Percentiles rank a stretch among this genome's conserved stretches.
Evolutionary conservation across 2,797 vertebrate genomes (phyloP).

Genomic region (Coregonus ussuriensis): DNA sequence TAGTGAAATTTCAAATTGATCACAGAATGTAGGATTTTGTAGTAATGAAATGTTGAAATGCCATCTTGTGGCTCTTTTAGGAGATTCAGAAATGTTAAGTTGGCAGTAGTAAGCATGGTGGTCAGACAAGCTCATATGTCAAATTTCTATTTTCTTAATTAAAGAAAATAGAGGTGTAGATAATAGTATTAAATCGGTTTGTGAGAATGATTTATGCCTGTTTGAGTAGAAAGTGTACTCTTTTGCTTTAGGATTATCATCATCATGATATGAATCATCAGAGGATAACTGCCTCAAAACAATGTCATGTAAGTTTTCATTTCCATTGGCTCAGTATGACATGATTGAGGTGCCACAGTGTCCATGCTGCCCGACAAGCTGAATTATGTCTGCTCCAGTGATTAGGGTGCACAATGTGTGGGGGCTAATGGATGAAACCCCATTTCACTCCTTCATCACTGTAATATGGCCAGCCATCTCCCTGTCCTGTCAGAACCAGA

Average conservation of each 20-base stretch:
- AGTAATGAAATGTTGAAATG: too few species aligned
- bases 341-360: not conserved
- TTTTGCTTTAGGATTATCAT: constrained; percentile 34
- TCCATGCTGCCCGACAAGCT: constrained; percentile 9
- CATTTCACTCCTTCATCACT: constrained; percentile 10
- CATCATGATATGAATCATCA: constrained; percentile 59
- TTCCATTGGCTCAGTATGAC: not conserved
- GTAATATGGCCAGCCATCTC: not conserved
- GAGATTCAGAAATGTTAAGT: too few species aligned
- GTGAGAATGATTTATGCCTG: too few species aligned
- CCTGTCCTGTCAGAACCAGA: not conserved
- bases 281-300: constrained; percentile 53
- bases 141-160: too few species aligned
- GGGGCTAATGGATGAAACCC: constrained; percentile 18
- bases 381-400: constrained; percentile 14
- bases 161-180: too few species aligned
- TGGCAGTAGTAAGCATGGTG: too few species aligned
- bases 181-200: too few species aligned
- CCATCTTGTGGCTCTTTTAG: too few species aligned
- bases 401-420: constrained; percentile 24
- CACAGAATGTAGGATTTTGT: too few species aligned
- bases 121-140: too few species aligned
- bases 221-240: too few species aligned
- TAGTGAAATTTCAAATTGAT: too few species aligned
- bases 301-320: not conserved